Evolutionary conservation across 2,888 invertebrate genomes (phyloP).

Genomic region (Epistrophe grossulariae): DNA sequence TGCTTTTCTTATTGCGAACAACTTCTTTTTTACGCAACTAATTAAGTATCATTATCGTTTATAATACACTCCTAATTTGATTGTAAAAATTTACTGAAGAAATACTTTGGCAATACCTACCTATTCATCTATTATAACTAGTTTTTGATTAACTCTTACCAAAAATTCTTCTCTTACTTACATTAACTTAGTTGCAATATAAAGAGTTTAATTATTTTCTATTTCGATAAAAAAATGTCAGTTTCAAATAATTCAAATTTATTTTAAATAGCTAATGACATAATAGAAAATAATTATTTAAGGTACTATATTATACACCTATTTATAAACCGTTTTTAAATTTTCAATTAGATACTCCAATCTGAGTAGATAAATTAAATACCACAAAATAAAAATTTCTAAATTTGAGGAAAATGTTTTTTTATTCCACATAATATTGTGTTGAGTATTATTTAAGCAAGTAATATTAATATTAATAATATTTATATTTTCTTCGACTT

Average conservation of each 20-base stretch:
- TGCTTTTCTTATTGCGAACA: background rate
- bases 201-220: background rate
- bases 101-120: background rate
- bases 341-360: no score
- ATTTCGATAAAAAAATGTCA: background rate
- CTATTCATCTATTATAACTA: no score
- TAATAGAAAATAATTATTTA: no score
- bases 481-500: no score
- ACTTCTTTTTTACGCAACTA: background rate
- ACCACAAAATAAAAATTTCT: no score
- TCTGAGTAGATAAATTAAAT: no score
- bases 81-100: background rate
- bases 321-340: no score
- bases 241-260: background rate
- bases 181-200: background rate
- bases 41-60: background rate
- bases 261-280: background rate
- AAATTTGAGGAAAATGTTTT: no score
- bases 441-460: no score
- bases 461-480: no score
- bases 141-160: background rate
- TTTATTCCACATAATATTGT: no score
- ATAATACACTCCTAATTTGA: background rate
- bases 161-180: background rate
- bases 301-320: no score